Conservation (phyloP, 2,797 vertebrate species). For the Tauraco hartlaubi region DNA sequence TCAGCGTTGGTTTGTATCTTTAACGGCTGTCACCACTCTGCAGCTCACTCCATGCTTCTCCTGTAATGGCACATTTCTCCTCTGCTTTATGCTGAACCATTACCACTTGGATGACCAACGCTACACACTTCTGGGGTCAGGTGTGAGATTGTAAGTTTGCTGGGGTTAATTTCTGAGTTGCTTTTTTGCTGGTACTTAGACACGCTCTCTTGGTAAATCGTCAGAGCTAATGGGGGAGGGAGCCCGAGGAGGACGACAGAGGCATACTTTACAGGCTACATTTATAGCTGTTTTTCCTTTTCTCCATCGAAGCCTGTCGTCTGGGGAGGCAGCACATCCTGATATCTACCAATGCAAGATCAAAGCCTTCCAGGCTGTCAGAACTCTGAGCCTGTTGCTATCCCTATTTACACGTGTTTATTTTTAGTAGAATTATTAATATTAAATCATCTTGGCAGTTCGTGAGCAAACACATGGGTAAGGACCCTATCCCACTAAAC, state of each 20-base stretch:
- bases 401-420: slow-evolving; percentile 30
- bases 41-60: neutral
- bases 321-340: neutral
- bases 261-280: neutral
- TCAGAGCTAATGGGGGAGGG: neutral
- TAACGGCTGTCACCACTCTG: neutral
- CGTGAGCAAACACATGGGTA: neutral
- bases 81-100: neutral
- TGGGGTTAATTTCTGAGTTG: slow-evolving; percentile 9
- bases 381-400: neutral
- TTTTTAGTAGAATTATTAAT: slow-evolving; percentile 45
- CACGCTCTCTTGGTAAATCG: slow-evolving; percentile 10
- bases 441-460: slow-evolving; percentile 20
- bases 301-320: neutral
- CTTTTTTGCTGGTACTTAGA: slow-evolving; percentile 6
- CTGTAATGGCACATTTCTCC: neutral
- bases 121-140: neutral
- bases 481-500: neutral
- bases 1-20: neutral
- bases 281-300: slow-evolving; percentile 8
- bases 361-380: slow-evolving; percentile 37
- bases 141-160: neutral
- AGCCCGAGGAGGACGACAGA: neutral
- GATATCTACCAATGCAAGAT: slow-evolving; percentile 30
- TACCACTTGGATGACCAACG: neutral